phyloP scores from a whole-genome alignment of 2,797 vertebrate species.

The Coregonus suidteri region DNA sequence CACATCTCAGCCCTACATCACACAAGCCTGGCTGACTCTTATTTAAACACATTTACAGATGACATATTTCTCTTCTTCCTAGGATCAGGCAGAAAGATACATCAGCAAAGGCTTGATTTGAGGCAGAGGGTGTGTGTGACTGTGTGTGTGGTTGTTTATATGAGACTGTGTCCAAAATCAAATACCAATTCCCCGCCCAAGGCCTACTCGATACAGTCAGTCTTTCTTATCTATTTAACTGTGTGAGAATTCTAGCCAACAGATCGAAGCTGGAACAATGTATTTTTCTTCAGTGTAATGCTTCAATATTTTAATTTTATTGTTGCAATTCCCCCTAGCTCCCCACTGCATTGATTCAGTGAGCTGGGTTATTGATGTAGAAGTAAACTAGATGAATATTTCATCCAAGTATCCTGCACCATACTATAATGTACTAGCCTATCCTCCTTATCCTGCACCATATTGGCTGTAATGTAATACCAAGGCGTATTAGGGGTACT shows the following conservation, averaged over 20 bases:
- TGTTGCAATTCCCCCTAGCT: neutral
- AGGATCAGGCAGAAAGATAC: neutral
- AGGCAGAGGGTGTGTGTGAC: neutral
- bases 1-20: slow-evolving; percentile 22
- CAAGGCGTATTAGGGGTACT: neutral
- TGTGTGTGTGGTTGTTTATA: too few relatives aligned
- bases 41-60: slow-evolving; percentile 11
- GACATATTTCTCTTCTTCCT: neutral
- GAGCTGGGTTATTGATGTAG: slow-evolving; percentile 7
- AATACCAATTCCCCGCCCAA: too few relatives aligned
- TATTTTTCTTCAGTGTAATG: too few relatives aligned
- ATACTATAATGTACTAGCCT: neutral
- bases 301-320: neutral
- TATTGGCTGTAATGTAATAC: slow-evolving; percentile 17
- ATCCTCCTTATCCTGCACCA: neutral
- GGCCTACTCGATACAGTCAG: too few relatives aligned
- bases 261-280: too few relatives aligned
- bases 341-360: slow-evolving; percentile 15
- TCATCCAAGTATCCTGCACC: slow-evolving; percentile 14
- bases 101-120: slow-evolving; percentile 1
- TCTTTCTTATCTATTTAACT: too few relatives aligned
- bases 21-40: slow-evolving; percentile 3
- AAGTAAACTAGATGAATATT: neutral
- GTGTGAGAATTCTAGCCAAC: too few relatives aligned
- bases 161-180: too few relatives aligned